Base-by-base conservation (phyloP, 1,140 invertebrate species). In the Pogonus chalceus region DNA sequence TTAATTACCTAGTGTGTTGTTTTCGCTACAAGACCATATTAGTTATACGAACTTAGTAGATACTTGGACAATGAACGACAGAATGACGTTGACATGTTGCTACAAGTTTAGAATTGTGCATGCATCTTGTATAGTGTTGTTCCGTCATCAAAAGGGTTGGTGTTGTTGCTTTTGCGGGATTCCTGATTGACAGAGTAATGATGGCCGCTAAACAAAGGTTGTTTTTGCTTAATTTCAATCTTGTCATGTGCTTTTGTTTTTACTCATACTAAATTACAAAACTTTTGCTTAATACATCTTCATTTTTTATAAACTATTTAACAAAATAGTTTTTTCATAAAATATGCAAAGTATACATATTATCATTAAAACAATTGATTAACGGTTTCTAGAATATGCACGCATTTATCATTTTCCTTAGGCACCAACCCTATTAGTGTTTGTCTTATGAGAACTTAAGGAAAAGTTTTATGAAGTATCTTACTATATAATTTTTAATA, bases 291-390 rank as follows among this genome's bases (percentile, higher is more conserved):
- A n/a, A n/a, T n/a, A n/a, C n/a, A n/a, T n/a, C n/a, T n/a, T n/a
- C n/a, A n/a, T n/a, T n/a, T n/a, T n/a, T n/a, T n/a, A n/a, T n/a
- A n/a, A n/a, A n/a, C n/a, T n/a, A n/a, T n/a, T n/a, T n/a, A n/a
- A n/a, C n/a, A n/a, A n/a, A n/a, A n/a, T n/a, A n/a, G n/a, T n/a
- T n/a, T n/a, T n/a, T n/a, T n/a, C n/a, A n/a, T n/a, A n/a, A n/a
- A n/a, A n/a, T n/a, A n/a, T n/a, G n/a, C n/a, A n/a, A n/a, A n/a
- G n/a, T n/a, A n/a, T n/a, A n/a, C n/a, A n/a, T n/a, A n/a, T n/a
- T n/a, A n/a, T n/a, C n/a, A n/a, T n/a, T n/a, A n/a, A n/a, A 60
- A 65, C 63, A 65, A 63, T 65, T 65, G 63, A 65, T 65, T 65
- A 63, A 65, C 63, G 60, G 63, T 65, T 65, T 65, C 61, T 61